phyloP scores from a whole-genome alignment of 2,113 vertebrate species.

The Coptodon bakossiorum region DNA sequence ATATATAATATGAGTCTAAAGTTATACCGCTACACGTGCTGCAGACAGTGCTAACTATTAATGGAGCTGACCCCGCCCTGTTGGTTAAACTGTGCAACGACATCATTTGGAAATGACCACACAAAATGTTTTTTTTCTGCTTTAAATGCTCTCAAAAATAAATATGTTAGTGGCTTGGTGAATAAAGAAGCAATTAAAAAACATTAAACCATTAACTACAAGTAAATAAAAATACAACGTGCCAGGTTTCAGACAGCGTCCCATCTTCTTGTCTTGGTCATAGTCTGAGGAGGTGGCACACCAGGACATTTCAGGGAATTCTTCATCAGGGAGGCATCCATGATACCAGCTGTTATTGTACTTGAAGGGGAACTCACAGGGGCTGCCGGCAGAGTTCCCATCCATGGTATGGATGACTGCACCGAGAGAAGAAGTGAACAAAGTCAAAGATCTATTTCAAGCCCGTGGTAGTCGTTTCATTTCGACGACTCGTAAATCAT shows the following conservation, averaged over 20 bases:
- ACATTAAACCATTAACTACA: background rate
- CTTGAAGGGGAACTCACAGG: slow-evolving; percentile 89
- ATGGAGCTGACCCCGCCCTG: background rate
- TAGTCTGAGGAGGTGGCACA: slow-evolving; percentile 82
- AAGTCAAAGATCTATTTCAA: background rate
- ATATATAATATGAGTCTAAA: background rate
- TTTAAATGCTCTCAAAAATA: background rate
- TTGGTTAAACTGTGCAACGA: background rate
- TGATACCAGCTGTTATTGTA: slow-evolving; percentile 81
- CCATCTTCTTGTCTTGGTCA: slow-evolving; percentile 71
- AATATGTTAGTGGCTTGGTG: background rate
- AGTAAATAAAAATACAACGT: background rate
- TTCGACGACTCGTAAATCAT: background rate
- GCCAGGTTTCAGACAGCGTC: slow-evolving; percentile 84
- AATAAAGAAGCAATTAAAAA: background rate
- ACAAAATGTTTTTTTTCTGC: background rate
- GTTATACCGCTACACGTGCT: background rate
- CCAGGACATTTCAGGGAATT: slow-evolving; percentile 63
- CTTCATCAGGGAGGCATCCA: slow-evolving; percentile 71
- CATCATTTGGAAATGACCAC: background rate
- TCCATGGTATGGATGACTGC: slow-evolving; percentile 81
- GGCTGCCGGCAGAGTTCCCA: slow-evolving; percentile 82
- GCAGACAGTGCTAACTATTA: background rate
- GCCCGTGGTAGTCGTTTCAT: background rate
- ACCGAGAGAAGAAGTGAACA: background rate